These are phyloP conservation scores for Phoxinus phoxinus DNA, from an alignment of 2,113 vertebrate species.

Conservation along the genomic window DNA sequence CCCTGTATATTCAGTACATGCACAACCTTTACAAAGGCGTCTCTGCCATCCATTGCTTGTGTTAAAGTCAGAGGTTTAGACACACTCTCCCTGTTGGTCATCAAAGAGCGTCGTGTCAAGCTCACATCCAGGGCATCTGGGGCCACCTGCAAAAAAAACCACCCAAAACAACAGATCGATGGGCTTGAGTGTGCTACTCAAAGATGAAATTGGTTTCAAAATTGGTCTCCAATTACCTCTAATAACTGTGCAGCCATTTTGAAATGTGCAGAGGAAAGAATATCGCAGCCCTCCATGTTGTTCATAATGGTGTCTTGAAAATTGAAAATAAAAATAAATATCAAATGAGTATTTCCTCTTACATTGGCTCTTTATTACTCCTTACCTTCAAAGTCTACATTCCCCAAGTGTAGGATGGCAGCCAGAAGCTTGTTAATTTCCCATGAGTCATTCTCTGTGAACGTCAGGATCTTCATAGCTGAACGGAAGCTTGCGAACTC, in stretches of 20 bases:
- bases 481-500: constrained; percentile 90
- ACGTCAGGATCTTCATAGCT: constrained; percentile 93
- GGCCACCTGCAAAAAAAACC: constrained; percentile 80
- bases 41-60: constrained; percentile 86
- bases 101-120: constrained; percentile 86
- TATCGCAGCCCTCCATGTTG: constrained; percentile 87
- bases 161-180: not conserved
- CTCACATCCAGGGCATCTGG: constrained; percentile 77
- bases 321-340: constrained; percentile 39
- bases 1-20: not conserved
- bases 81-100: constrained; percentile 86
- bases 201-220: not conserved
- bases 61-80: constrained; percentile 79
- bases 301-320: constrained; percentile 80
- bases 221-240: constrained; percentile 78
- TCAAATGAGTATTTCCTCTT: not conserved
- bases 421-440: constrained; percentile 91
- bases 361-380: not conserved
- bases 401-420: constrained; percentile 91
- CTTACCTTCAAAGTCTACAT: constrained; percentile 85
- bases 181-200: not conserved
- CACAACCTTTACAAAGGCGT: constrained; percentile 92
- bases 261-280: constrained; percentile 80
- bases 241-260: constrained; percentile 80
- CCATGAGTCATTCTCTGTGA: constrained; percentile 89